A percentile compares a stretch with the other conserved stretches of the same genome.
These are phyloP conservation scores for Margarornis squamiger DNA, from an alignment of 2,797 vertebrate species.

Conservation along the genomic window DNA sequence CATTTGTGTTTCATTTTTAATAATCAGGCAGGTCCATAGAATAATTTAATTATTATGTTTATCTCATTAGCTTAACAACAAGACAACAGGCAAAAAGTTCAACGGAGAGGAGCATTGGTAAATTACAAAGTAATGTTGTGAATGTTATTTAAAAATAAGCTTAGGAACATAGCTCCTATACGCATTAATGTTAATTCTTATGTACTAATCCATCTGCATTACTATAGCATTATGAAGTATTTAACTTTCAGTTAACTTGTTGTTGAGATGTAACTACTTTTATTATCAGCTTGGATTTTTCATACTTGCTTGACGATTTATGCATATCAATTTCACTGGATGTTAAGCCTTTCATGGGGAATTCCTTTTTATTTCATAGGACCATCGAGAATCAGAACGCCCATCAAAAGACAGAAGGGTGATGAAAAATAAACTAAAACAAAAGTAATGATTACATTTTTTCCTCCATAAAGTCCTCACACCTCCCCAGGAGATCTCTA, in stretches of 20 bases:
- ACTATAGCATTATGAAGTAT: background rate
- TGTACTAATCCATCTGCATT: background rate
- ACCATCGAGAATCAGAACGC: background rate
- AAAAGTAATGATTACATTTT: background rate
- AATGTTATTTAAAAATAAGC: background rate
- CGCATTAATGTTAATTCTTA: background rate
- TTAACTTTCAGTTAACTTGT: background rate
- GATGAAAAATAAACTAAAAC: background rate
- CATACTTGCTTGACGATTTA: background rate
- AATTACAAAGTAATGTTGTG: background rate
- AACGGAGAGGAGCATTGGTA: background rate
- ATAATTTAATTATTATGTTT: background rate
- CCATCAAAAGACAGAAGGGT: background rate
- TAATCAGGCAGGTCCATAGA: background rate
- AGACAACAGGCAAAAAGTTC: background rate
- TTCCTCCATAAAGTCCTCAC: background rate
- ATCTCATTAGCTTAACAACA: background rate
- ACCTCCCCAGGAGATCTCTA: background rate
- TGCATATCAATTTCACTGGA: background rate
- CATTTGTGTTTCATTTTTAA: background rate
- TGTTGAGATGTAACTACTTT: background rate
- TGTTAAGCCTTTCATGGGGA: background rate
- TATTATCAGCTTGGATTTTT: background rate
- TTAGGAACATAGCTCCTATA: background rate
- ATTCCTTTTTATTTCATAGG: background rate